These are phyloP conservation scores for Octomys mimax DNA, from an alignment of 2,797 vertebrate genomes.

Conservation along the genomic window DNA sequence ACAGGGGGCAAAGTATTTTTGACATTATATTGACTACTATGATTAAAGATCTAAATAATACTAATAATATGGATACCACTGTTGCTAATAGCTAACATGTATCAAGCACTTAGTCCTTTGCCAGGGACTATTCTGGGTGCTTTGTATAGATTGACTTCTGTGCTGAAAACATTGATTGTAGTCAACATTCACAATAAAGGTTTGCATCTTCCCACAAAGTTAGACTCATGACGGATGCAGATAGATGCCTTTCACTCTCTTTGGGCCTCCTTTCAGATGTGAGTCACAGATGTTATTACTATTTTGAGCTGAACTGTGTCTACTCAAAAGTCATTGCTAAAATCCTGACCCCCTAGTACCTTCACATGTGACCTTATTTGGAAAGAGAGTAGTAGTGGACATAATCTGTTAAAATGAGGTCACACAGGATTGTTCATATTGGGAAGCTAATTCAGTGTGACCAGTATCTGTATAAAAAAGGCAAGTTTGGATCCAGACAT, in stretches of 20 bases:
- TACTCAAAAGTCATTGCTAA: background rate
- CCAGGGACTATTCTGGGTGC: background rate
- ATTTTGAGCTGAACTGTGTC: background rate
- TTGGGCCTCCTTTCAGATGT: background rate
- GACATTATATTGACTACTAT: conserved; percentile 40
- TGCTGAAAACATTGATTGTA: conserved; percentile 23
- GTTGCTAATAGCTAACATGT: conserved; percentile 11
- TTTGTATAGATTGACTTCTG: conserved; percentile 26
- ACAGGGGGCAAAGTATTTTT: conserved; percentile 33
- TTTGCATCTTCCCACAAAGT: background rate
- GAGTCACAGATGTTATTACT: background rate
- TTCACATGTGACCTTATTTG: background rate
- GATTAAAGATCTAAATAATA: conserved; percentile 51
- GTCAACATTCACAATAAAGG: background rate
- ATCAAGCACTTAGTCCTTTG: background rate
- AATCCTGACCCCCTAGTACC: background rate
- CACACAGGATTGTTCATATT: background rate
- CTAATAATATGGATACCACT: conserved; percentile 27
- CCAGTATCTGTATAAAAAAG: background rate
- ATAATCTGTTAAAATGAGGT: background rate
- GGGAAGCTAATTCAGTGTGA: background rate
- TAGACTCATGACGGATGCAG: background rate
- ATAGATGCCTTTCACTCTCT: background rate
- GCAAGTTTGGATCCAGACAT: background rate
- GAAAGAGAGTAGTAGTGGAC: background rate